Conservation (phyloP, 2,888 invertebrate genomes). For the Lasioglossum vierecki region DNA sequence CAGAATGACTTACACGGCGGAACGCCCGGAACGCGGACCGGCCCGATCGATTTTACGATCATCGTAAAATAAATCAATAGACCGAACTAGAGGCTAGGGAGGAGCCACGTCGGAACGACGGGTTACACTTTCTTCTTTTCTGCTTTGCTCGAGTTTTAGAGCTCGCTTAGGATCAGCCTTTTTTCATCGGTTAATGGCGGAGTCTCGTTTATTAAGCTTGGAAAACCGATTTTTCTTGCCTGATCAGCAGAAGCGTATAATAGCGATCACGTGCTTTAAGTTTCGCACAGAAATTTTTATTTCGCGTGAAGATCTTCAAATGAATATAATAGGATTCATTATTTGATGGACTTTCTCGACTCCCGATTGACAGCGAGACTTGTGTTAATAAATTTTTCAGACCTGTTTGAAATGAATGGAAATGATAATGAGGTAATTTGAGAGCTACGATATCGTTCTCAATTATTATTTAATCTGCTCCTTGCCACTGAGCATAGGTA, state of each 20-base stretch:
- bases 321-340: background rate
- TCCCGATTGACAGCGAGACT: too few species aligned
- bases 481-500: too few species aligned
- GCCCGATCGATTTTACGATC: conserved; percentile 70
- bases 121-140: background rate
- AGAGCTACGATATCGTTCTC: too few species aligned
- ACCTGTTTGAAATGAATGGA: too few species aligned
- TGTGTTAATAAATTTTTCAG: too few species aligned
- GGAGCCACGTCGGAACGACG: conserved; percentile 5
- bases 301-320: background rate
- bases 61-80: conserved; percentile 73
- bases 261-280: background rate
- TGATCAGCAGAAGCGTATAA: background rate
- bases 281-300: background rate
- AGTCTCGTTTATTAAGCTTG: background rate
- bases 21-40: conserved; percentile 44
- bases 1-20: conserved; percentile 50
- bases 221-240: background rate
- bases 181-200: background rate
- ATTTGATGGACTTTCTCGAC: too few species aligned
- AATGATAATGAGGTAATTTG: too few species aligned
- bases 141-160: background rate
- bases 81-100: conserved; percentile 6
- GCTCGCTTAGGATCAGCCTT: background rate
- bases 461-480: too few species aligned